Evolutionary conservation across 2,888 invertebrate species (phyloP).

Genomic region (Aphelenchoides bicaudatus): DNA sequence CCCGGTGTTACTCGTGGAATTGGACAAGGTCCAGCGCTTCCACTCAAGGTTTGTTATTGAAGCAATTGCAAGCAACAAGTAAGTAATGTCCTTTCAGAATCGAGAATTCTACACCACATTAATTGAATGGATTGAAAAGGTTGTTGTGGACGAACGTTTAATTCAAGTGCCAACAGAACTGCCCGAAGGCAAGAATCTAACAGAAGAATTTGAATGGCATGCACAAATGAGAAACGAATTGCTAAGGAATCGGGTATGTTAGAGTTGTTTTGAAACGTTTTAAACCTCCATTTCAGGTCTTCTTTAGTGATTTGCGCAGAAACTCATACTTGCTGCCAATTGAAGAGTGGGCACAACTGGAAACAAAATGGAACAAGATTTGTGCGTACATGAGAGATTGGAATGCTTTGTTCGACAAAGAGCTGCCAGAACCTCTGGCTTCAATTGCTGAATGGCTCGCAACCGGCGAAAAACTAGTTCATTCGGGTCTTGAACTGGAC

Average conservation of each 20-base stretch:
- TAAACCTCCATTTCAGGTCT: no score
- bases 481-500: constrained; percentile 26
- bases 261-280: no score
- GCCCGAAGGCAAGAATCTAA: constrained; percentile 6
- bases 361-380: constrained; percentile 30
- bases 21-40: not conserved
- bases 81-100: not conserved
- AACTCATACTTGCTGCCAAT: constrained; percentile 17
- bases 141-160: constrained; percentile 13
- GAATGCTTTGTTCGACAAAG: constrained; percentile 23
- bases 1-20: constrained; percentile 1
- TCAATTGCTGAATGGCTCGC: constrained; percentile 29
- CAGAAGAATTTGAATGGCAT: constrained; percentile 6
- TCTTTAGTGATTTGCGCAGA: constrained; percentile 28
- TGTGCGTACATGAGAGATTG: constrained; percentile 28
- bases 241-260: constrained; percentile 47
- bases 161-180: not conserved
- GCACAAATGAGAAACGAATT: constrained; percentile 40
- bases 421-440: constrained; percentile 30
- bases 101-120: constrained; percentile 7
- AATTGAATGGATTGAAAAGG: constrained; percentile 30
- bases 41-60: no score
- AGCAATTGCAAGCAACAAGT: constrained; percentile 3
- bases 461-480: constrained; percentile 28
- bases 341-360: constrained; percentile 24